phyloP scores from a whole-genome alignment of 1,140 invertebrate genomes.

The Riptortus pedestris region DNA sequence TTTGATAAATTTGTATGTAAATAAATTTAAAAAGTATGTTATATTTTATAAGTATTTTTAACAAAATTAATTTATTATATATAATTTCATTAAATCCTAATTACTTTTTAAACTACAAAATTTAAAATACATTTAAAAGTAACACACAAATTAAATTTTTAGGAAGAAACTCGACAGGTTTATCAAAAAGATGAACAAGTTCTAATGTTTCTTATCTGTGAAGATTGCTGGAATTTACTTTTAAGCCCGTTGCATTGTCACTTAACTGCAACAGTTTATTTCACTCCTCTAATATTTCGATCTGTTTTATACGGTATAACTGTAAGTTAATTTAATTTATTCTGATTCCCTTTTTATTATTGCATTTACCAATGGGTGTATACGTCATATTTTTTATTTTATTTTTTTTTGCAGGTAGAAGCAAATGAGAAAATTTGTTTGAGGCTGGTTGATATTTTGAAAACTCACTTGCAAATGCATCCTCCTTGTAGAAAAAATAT shows the following conservation, averaged over 20 bases:
- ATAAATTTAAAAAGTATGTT: too few relatives aligned
- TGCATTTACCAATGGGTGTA: neutral
- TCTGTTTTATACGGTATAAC: neutral
- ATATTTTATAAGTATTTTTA: too few relatives aligned
- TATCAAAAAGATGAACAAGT: neutral
- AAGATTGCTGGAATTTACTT: neutral
- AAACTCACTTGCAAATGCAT: neutral
- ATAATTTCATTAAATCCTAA: too few relatives aligned
- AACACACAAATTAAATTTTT: too few relatives aligned
- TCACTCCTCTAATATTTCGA: neutral
- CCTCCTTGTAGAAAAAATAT: neutral
- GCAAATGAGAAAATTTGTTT: neutral
- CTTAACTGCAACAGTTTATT: neutral
- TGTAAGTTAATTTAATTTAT: neutral
- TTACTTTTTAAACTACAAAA: too few relatives aligned
- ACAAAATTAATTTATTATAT: too few relatives aligned
- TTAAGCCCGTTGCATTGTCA: neutral
- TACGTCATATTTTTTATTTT: neutral
- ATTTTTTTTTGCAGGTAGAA: neutral
- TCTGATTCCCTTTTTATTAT: neutral
- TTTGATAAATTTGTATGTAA: too few relatives aligned
- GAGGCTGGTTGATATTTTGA: neutral
- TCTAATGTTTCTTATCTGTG: neutral
- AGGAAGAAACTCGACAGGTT: too few relatives aligned
- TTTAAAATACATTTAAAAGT: too few relatives aligned